These are phyloP conservation scores for Notodonta ziczac DNA, from an alignment of 2,888 invertebrate genomes.

Conservation along the genomic window DNA sequence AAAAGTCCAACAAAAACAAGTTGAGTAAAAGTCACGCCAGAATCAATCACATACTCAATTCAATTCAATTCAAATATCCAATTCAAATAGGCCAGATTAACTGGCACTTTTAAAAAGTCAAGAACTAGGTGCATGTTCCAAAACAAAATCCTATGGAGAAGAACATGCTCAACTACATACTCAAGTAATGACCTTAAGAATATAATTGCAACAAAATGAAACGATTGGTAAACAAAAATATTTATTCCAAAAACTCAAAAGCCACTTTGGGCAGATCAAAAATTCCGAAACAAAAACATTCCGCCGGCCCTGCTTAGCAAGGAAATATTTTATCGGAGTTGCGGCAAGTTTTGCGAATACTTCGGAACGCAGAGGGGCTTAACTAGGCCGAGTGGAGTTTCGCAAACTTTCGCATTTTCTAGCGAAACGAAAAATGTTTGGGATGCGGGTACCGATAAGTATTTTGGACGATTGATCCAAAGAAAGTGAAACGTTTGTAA, in stretches of 20 bases:
- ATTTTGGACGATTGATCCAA: neutral
- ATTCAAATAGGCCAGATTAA: too few species aligned
- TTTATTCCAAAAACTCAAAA: neutral
- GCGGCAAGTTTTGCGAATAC: neutral
- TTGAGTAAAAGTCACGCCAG: too few species aligned
- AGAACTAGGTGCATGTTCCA: too few species aligned
- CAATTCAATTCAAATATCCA: too few species aligned
- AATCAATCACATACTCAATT: too few species aligned
- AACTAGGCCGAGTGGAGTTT: neutral
- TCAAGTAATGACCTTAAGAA: too few species aligned
- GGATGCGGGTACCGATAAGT: neutral
- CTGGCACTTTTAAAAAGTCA: too few species aligned
- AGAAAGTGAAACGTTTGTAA: neutral
- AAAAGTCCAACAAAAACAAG: too few species aligned
- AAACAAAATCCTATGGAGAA: too few species aligned
- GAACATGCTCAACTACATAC: too few species aligned
- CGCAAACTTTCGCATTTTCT: neutral
- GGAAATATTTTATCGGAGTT: conserved; percentile 5
- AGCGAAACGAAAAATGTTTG: neutral
- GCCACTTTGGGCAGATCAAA: neutral
- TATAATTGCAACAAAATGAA: neutral
- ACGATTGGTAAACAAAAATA: neutral
- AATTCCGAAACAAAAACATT: conserved; percentile 5
- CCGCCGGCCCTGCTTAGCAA: neutral
- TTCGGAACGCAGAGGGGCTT: neutral